Evolutionary conservation across 2,888 invertebrate species (phyloP).

Genomic region (Macrosiphum euphorbiae): DNA sequence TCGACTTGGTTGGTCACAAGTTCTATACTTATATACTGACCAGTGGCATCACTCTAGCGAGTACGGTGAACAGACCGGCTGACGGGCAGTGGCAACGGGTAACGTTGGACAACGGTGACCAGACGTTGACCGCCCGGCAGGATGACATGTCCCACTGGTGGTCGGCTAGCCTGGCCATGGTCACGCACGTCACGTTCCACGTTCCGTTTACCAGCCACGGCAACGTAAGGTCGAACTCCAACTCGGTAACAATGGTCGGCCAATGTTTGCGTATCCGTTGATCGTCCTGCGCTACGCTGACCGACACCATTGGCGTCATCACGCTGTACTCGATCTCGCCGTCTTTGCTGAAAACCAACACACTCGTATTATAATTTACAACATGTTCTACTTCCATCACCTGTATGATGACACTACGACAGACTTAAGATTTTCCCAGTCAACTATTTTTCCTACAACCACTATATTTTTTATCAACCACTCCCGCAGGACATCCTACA

Average conservation of each 20-base stretch:
- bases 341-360: conserved; percentile 73
- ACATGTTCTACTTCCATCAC: not conserved
- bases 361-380: not conserved
- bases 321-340: conserved; percentile 79
- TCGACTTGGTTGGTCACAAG: not conserved
- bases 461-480: not conserved
- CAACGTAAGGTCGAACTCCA: conserved; percentile 70
- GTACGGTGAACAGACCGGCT: conserved; percentile 75
- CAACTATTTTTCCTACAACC: not conserved
- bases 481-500: not conserved
- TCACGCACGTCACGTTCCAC: conserved; percentile 63
- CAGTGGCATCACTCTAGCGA: conserved; percentile 51
- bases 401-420: not conserved
- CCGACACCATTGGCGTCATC: conserved; percentile 74
- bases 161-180: conserved; percentile 66
- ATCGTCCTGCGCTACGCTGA: conserved; percentile 51
- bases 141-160: conserved; percentile 77
- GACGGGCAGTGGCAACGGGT: conserved; percentile 72
- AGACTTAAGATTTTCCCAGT: not conserved
- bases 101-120: conserved; percentile 35
- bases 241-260: conserved; percentile 57
- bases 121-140: conserved; percentile 70
- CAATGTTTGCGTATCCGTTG: conserved; percentile 36
- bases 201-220: conserved; percentile 76
- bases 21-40: conserved; percentile 43